These are phyloP conservation scores for Bathybates hornii DNA, from an alignment of 2,113 vertebrate genomes.

Conservation along the genomic window DNA sequence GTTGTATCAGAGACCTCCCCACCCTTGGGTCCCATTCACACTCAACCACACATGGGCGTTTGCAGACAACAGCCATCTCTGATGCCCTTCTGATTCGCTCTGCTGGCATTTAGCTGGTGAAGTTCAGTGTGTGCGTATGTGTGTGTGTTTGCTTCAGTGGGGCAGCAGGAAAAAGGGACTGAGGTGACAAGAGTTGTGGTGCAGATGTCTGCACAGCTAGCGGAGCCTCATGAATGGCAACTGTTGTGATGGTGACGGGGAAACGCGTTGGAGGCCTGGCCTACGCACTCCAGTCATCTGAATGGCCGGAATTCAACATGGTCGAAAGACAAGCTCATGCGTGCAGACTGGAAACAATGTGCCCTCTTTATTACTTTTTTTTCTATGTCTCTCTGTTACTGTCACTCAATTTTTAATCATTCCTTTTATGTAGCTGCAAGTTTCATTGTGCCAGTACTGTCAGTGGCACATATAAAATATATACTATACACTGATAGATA, in stretches of 20 bases:
- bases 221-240: slow-evolving; percentile 81
- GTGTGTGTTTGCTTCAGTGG: slow-evolving; percentile 31
- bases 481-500: not conserved
- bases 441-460: not conserved
- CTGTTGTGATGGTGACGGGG: slow-evolving; percentile 83
- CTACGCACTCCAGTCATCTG: slow-evolving; percentile 80
- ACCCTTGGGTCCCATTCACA: slow-evolving; percentile 54
- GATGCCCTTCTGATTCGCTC: slow-evolving; percentile 61
- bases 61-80: slow-evolving; percentile 59
- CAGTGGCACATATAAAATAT: not conserved
- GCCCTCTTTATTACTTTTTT: slow-evolving; percentile 29
- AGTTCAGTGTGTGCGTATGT: slow-evolving; percentile 16
- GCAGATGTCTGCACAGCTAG: slow-evolving; percentile 77
- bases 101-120: slow-evolving; percentile 56
- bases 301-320: slow-evolving; percentile 84
- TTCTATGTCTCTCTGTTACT: slow-evolving; percentile 58
- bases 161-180: slow-evolving; percentile 15
- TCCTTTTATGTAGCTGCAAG: slow-evolving; percentile 31
- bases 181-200: slow-evolving; percentile 71
- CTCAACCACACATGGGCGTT: slow-evolving; percentile 61
- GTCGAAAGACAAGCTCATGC: slow-evolving; percentile 77
- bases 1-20: slow-evolving; percentile 46
- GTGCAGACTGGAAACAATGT: slow-evolving; percentile 81
- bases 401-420: slow-evolving; percentile 33
- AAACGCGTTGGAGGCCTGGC: slow-evolving; percentile 85